Conservation (phyloP, 2,888 invertebrate genomes). For the Cetonia aurata region DNA sequence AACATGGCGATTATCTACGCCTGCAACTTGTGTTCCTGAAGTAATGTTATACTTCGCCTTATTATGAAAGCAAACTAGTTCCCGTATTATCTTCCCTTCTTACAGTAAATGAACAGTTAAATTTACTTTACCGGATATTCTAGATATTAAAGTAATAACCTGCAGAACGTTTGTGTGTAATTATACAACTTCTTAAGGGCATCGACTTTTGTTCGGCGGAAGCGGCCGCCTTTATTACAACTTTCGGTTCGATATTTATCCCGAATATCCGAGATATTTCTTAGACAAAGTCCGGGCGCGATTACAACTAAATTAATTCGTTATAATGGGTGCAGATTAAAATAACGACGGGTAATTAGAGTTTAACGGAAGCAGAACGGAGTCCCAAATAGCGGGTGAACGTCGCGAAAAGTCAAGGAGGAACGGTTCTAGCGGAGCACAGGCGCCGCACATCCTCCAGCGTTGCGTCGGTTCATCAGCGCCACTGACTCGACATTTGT, state of each 20-base stretch:
- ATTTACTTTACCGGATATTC: too few relatives aligned
- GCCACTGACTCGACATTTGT: slow-evolving; percentile 35
- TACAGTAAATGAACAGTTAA: too few relatives aligned
- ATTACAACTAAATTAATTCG: slow-evolving; percentile 53
- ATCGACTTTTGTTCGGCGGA: slow-evolving; percentile 16
- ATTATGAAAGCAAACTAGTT: not conserved
- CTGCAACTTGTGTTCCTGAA: too few relatives aligned
- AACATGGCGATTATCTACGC: too few relatives aligned
- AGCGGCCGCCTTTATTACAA: slow-evolving; percentile 7
- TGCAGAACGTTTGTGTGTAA: slow-evolving; percentile 5
- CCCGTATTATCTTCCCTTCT: too few relatives aligned
- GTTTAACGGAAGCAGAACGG: slow-evolving; percentile 32
- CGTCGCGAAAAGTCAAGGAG: slow-evolving; percentile 26
- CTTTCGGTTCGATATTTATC: slow-evolving; percentile 18
- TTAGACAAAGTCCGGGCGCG: slow-evolving; percentile 42
- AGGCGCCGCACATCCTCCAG: not conserved
- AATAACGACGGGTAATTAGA: slow-evolving; percentile 53
- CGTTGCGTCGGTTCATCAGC: slow-evolving; percentile 28
- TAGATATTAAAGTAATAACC: not conserved
- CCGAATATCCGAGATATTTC: slow-evolving; percentile 32
- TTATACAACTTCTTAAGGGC: slow-evolving; percentile 4
- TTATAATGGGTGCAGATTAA: slow-evolving; percentile 55
- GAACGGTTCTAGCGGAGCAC: slow-evolving; percentile 5
- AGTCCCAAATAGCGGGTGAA: slow-evolving; percentile 19
- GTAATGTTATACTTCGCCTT: not conserved